phyloP scores from a whole-genome alignment of 2,113 vertebrate species.

The Chloropsis hardwickii region DNA sequence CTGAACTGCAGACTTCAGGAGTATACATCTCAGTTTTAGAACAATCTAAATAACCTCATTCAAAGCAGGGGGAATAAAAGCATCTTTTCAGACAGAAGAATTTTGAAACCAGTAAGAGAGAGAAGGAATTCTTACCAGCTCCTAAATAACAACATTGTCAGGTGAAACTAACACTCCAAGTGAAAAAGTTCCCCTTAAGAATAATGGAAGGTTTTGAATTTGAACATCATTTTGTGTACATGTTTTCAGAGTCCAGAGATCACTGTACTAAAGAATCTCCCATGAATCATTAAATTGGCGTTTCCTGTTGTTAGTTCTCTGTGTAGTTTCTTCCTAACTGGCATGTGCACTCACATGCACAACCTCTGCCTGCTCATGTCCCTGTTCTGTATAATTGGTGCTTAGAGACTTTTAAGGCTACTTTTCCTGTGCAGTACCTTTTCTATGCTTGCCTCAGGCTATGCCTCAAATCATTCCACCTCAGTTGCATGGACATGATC shows the following conservation, averaged over 20 bases:
- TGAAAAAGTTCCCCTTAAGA: background rate
- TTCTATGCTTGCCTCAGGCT: background rate
- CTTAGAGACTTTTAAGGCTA: background rate
- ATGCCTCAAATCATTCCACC: background rate
- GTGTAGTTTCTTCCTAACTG: background rate
- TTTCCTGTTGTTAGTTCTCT: background rate
- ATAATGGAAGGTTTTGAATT: background rate
- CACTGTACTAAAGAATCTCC: background rate
- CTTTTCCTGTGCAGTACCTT: background rate
- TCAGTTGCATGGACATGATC: background rate
- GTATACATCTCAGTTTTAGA: background rate
- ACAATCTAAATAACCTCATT: background rate
- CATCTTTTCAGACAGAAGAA: background rate
- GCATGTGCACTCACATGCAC: fast-evolving
- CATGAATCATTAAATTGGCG: background rate
- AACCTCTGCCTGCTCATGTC: background rate
- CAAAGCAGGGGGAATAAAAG: background rate
- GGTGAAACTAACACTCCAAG: background rate
- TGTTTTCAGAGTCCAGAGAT: background rate
- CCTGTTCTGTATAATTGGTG: background rate
- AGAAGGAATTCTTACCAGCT: background rate
- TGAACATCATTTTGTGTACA: background rate
- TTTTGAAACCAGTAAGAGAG: background rate
- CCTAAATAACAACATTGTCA: background rate
- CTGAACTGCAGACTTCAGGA: background rate